Conservation (phyloP, 1,140 invertebrate species). For the Cotesia chilonis region DNA sequence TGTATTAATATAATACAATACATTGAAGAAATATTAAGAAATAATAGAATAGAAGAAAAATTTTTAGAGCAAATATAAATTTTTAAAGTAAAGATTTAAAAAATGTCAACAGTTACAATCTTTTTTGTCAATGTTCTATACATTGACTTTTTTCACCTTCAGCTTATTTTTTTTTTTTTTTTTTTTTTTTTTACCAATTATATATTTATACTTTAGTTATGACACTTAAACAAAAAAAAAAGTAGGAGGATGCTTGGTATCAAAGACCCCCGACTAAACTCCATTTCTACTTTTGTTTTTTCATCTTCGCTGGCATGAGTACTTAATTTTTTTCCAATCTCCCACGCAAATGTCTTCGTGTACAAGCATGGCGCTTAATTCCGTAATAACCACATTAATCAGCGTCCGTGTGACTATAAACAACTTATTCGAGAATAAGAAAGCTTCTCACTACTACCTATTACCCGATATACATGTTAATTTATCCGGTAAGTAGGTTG, state of each 20-base stretch:
- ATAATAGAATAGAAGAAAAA: neutral
- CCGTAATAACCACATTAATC: conserved; percentile 21
- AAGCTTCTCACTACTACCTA: neutral
- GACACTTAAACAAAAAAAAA: too few species aligned
- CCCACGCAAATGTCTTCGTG: conserved; percentile 6
- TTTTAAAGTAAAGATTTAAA: too few species aligned
- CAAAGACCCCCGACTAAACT: neutral
- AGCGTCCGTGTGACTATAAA: neutral
- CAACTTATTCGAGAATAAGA: conserved; percentile 6
- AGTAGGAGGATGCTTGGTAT: too few species aligned
- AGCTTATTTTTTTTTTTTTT: too few species aligned
- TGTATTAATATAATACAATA: too few species aligned
- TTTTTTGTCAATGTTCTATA: too few species aligned
- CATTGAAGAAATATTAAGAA: neutral
- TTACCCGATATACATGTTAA: neutral
- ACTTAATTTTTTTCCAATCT: conserved; percentile 21
- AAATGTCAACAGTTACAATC: too few species aligned
- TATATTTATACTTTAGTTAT: too few species aligned
- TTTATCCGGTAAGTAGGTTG: conserved; percentile 35
- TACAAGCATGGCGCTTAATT: neutral
- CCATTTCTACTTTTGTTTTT: neutral
- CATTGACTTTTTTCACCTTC: too few species aligned
- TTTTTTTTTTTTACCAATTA: too few species aligned
- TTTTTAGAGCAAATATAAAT: too few species aligned
- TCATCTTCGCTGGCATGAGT: neutral